Evolutionary conservation across 2,797 vertebrate species (phyloP).

Genomic region (Numenius phaeopus): DNA sequence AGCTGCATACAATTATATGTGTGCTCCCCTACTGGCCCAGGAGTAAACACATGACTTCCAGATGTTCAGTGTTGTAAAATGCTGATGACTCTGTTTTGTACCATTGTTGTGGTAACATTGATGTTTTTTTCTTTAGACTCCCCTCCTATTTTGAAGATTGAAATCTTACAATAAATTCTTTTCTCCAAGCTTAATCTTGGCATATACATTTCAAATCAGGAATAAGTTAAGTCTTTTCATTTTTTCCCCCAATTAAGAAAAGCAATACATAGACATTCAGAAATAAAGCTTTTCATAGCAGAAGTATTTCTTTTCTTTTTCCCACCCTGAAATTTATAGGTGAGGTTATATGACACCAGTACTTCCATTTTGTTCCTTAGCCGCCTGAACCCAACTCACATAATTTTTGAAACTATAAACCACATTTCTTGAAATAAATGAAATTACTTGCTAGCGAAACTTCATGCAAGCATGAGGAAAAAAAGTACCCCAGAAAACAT

Average conservation of each 20-base stretch:
- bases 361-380: not conserved
- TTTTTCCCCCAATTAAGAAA: not conserved
- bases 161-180: not conserved
- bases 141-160: not conserved
- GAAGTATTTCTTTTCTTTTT: not conserved
- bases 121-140: not conserved
- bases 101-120: not conserved
- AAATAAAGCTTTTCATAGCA: not conserved
- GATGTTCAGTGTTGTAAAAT: not conserved
- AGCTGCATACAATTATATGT: not conserved
- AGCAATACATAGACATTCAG: not conserved
- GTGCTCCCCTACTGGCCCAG: not conserved
- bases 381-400: not conserved
- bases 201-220: not conserved
- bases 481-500: not conserved
- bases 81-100: not conserved
- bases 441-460: not conserved
- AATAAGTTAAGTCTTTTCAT: not conserved
- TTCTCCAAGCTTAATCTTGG: not conserved
- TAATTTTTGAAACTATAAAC: not conserved
- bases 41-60: constrained; percentile 1
- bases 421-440: not conserved
- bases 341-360: not conserved
- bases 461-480: not conserved
- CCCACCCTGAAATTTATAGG: not conserved